These are phyloP conservation scores for Agrilus mali DNA, from an alignment of 2,888 invertebrate species.

Conservation along the genomic window DNA sequence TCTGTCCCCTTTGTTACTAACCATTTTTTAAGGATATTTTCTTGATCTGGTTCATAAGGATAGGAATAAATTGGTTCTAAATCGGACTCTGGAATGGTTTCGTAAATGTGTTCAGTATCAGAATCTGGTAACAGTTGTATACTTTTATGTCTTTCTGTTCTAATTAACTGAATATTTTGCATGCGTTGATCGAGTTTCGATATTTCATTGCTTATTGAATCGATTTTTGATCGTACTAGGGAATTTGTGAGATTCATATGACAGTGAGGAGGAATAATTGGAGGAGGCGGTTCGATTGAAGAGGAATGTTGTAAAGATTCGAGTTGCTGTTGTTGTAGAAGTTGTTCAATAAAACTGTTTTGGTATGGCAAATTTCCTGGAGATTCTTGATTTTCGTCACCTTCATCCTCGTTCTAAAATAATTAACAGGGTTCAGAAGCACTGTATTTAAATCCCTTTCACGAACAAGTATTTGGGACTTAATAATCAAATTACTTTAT, in stretches of 20 bases:
- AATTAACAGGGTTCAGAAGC: no score
- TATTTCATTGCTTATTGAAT: conserved; percentile 40
- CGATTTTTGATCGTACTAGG: conserved; percentile 27
- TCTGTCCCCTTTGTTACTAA: conserved; percentile 20
- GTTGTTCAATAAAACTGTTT: conserved; percentile 38
- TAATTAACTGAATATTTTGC: conserved; percentile 44
- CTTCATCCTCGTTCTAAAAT: not conserved
- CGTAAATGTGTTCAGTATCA: conserved; percentile 51
- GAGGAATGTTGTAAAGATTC: conserved; percentile 15
- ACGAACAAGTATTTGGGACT: no score
- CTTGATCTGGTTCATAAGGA: conserved; percentile 40
- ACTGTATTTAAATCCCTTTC: no score
- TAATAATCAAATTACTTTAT: no score
- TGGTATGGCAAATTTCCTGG: conserved; percentile 27
- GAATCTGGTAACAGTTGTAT: conserved; percentile 30
- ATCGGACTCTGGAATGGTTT: conserved; percentile 49
- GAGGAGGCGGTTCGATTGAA: conserved; percentile 25
- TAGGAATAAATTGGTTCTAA: conserved; percentile 50
- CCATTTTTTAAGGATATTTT: conserved; percentile 27
- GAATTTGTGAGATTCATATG: conserved; percentile 27
- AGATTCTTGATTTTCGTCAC: conserved; percentile 7
- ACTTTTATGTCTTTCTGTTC: conserved; percentile 27
- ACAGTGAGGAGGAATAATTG: conserved; percentile 30
- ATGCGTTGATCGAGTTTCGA: conserved; percentile 43
- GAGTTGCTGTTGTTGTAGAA: conserved; percentile 31